Conservation (phyloP, 2,113 vertebrate species). For the Microcebus griseorufus region DNA sequence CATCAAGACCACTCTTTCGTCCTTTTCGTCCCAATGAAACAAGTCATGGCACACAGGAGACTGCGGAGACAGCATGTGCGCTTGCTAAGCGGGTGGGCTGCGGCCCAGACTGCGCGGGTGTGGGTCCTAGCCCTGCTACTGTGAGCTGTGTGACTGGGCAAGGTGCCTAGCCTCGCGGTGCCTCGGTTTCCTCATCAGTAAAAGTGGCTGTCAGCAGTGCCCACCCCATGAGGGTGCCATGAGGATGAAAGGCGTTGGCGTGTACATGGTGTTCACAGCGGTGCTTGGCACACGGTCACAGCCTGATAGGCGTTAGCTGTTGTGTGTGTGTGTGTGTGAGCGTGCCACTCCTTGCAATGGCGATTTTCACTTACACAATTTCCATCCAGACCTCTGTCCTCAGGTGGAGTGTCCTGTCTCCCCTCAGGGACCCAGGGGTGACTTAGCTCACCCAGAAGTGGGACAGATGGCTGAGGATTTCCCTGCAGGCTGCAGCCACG, state of each 20-base stretch:
- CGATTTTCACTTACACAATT: accelerated
- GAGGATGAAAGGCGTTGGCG: accelerated
- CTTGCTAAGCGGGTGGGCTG: background rate
- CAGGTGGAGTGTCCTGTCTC: background rate
- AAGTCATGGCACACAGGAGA: background rate
- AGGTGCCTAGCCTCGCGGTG: background rate
- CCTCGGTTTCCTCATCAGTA: background rate
- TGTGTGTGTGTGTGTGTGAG: too few relatives aligned
- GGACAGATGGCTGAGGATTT: background rate
- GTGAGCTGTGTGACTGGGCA: background rate
- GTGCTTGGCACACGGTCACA: accelerated
- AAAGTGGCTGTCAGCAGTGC: background rate
- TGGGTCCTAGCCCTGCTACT: background rate
- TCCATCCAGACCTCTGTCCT: background rate
- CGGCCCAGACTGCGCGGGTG: background rate
- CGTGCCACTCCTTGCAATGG: too few relatives aligned
- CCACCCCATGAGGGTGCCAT: too few relatives aligned
- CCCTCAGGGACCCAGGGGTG: background rate
- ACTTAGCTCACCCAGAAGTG: background rate
- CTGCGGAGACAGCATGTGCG: accelerated
- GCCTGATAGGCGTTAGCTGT: accelerated
- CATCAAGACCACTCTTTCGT: background rate
- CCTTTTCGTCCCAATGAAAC: background rate
- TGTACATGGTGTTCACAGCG: accelerated
- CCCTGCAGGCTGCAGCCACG: background rate